Conservation (phyloP, 2,113 vertebrate genomes). For the Xenopus tropicalis region UCB_Xtro_10.0 CM004444.2:7030501-7031000, state of each 20-base stretch:
- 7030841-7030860: constrained; percentile 36
- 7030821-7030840: constrained; percentile 20
- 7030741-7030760: neutral
- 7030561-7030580: too few species aligned
- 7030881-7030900: constrained; percentile 35
- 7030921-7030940: neutral
- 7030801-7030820: constrained; percentile 15
- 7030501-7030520: too few species aligned
- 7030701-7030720: neutral
- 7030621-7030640: too few species aligned
- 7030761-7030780: neutral
- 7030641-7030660: neutral
- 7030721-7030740: constrained; percentile 1
- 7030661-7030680: constrained; percentile 19
- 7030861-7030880: constrained; percentile 32
- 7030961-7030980: neutral
- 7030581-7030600: too few species aligned
- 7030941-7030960: neutral
- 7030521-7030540: too few species aligned
- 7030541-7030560: too few species aligned
- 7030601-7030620: too few species aligned
- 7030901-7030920: constrained; percentile 15
- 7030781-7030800: neutral
- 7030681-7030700: constrained; percentile 21
- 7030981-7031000: neutral